Percentiles rank a stretch among this genome's conserved stretches.
Conservation (phyloP, 2,113 vertebrate genomes). For the Otolemur garnettii region DNA sequence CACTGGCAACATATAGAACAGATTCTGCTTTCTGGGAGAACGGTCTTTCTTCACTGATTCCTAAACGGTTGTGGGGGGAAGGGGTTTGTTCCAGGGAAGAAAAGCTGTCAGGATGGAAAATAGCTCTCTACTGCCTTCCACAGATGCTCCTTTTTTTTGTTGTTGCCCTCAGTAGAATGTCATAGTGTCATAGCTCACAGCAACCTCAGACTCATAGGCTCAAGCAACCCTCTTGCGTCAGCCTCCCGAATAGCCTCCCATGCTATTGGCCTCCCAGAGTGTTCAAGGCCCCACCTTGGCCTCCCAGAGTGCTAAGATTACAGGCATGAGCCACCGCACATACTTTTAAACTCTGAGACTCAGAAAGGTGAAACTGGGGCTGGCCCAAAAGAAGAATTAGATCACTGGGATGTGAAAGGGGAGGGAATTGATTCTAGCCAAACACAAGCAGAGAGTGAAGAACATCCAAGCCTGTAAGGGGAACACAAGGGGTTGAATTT, state of each 20-base stretch:
- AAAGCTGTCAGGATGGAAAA: neutral
- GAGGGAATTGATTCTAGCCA: neutral
- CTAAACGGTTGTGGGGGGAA: neutral
- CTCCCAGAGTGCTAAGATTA: too few species aligned
- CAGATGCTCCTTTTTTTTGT: neutral
- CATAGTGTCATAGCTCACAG: too few species aligned
- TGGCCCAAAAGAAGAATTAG: neutral
- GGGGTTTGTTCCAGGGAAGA: neutral
- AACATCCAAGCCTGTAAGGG: neutral
- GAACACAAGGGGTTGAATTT: neutral
- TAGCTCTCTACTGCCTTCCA: neutral
- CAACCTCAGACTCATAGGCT: too few species aligned
- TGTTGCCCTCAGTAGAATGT: too few species aligned
- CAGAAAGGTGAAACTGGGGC: neutral
- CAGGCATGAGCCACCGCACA: too few species aligned
- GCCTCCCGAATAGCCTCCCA: too few species aligned
- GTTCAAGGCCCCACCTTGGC: too few species aligned
- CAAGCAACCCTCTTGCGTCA: too few species aligned
- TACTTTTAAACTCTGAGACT: neutral
- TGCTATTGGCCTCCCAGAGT: too few species aligned
- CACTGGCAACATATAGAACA: neutral
- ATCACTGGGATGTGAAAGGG: rapidly evolving
- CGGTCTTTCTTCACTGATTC: neutral
- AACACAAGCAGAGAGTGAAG: neutral
- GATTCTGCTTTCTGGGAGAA: neutral